Evolutionary conservation across 1,140 invertebrate species (phyloP), one percentile per base, ranked within the genome.

Genomic region (Caenorhabditis briggsae): DNA sequence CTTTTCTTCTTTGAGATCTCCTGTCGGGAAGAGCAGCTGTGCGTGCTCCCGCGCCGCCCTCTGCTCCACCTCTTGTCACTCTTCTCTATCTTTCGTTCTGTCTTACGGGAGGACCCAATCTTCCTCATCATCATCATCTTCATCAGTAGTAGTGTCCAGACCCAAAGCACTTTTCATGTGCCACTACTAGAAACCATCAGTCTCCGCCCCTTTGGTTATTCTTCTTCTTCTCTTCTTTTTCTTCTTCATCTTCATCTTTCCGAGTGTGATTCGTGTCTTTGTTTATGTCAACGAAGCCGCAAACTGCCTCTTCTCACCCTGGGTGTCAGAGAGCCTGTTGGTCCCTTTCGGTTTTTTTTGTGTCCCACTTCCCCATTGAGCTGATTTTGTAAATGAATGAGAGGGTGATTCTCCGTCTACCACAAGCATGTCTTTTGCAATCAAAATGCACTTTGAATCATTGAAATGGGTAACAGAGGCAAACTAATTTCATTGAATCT

Each of bases 241-340:
- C 20, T 58, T 58, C 78, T 55, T 82, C 20, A 23, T 59, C 41
- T 25, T 41, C 25, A 23, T 41, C 46, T 83, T 50, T 46, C 55
- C 41, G 53, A 41, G 56, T 41, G 78, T 82, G 78, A 82, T 82
- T 55, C 53, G 23, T 48, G 20, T 83, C 53, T 56, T 59, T 58
- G 82, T 83, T 59, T 56, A 83, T 83, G 82, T 83, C 82, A 78
- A 78, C 46, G 70, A 78, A 78, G 70, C 70, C 70, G 23, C 70
- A 78, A 78, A 78, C 70, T 78, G 46, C 70, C 23, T 78, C 70
- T 78, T 78, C 70, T 78, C 46, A 48, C 70, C 70, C 70, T 53
- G 46, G 46, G n/a, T 53, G 70, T 78, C 46, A 78, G 20, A 78
- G 7, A 46, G 64, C 33, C 41, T 70, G 14, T 70, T 70, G 64